Base-by-base conservation (phyloP, 2,888 invertebrate genomes). In the Baronia brevicornis region DNA sequence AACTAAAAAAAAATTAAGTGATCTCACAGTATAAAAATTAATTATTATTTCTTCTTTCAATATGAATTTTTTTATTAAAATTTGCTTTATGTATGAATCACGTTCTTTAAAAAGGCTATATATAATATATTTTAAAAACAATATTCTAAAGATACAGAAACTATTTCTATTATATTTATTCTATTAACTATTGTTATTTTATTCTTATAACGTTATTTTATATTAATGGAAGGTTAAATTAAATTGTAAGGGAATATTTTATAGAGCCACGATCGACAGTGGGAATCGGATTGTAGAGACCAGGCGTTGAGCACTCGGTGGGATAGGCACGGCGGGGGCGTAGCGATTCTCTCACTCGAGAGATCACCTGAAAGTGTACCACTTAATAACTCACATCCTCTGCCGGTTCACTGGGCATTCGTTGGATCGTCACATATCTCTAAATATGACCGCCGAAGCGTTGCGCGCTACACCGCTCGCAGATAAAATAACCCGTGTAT, bases 321-420 rank as follows among this genome's bases (percentile, higher is more conserved):
- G 46, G 37, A 26, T 29, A 25, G 32, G 41, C 29, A 30, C 36
- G 33, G 46, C 46, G 43, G 44, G 64, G 61, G 57, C 55, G 59
- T n/a, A n/a, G n/a, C 71, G 73, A 78, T 75, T 73, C 71, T 80
- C 79, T 78, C 84, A 82, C 78, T 78, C 77, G 77, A 78, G 72
- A 74, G 82, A 79, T 80, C 80, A 82, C 73, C 78, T 82, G 84
- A 78, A 77, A 74, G 75, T 78, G 77, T 77, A 78, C 75, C 74
- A 79, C 78, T 79, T 79, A 80, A 80, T 80, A 55, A 77, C 82
- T 80, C 82, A 74, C 80, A 77, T 80, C 80, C 78, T 72, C 69
- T 66, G 64, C 60, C 82, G 77, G 84, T 71, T 82, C 84, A 84
- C 55, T 84, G 84, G 71, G 77, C 79, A 75, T 56, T 60, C 80